Conservation (phyloP, 2,113 vertebrate species). For the Channa maculata region DNA sequence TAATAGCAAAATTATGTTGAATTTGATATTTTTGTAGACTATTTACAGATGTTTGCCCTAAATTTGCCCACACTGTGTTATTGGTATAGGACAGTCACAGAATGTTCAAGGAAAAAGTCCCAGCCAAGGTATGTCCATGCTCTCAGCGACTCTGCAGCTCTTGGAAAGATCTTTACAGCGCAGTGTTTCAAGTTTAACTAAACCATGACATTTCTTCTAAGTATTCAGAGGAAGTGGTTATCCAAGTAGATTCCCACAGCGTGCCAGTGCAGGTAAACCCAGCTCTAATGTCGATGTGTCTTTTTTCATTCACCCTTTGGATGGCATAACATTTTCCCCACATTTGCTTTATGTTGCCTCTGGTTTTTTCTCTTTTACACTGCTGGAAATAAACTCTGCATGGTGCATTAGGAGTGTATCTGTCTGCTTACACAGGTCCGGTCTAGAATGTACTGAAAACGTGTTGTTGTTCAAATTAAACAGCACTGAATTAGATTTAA, state of each 20-base stretch:
- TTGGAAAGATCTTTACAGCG: conserved; percentile 20
- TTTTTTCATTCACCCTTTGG: conserved; percentile 8
- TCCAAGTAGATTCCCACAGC: conserved; percentile 80
- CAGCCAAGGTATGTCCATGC: conserved; percentile 84
- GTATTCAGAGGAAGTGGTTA: conserved; percentile 84
- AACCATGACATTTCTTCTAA: conserved; percentile 84
- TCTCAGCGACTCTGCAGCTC: conserved; percentile 20
- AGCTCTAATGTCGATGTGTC: conserved; percentile 33
- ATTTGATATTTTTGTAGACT: background rate
- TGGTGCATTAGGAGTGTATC: background rate
- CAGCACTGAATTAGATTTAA: background rate
- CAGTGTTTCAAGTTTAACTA: conserved; percentile 50
- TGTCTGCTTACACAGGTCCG: conserved; percentile 8
- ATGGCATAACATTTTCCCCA: background rate
- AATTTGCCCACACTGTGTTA: conserved; percentile 62
- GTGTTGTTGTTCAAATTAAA: conserved; percentile 22
- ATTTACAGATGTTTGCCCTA: conserved; percentile 26
- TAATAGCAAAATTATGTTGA: background rate
- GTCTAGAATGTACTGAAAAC: conserved; percentile 14
- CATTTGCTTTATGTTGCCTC: background rate
- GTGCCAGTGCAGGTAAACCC: conserved; percentile 84
- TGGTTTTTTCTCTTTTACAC: background rate
- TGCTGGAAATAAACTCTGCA: conserved; percentile 51
- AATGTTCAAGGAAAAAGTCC: conserved; percentile 82
- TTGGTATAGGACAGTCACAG: conserved; percentile 86